Evolutionary conservation across 1,140 invertebrate genomes (phyloP).

Genomic region (Panulirus ornatus): DNA sequence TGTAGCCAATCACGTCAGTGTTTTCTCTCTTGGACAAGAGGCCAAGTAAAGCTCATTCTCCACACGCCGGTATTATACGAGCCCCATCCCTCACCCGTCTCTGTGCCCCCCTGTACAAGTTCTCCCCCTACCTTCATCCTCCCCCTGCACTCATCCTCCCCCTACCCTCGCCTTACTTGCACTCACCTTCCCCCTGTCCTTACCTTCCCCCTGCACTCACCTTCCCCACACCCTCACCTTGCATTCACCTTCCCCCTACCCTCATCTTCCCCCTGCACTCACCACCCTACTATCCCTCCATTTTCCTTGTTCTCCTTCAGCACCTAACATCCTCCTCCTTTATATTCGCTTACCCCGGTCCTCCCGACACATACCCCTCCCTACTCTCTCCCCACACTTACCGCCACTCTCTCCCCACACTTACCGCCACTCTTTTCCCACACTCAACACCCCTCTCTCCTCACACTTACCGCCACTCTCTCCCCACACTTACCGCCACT

Average conservation of each 20-base stretch:
- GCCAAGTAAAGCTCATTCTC: conserved; percentile 53
- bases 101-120: background rate
- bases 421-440: background rate
- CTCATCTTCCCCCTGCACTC: too few species aligned
- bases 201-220: background rate
- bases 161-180: too few species aligned
- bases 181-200: background rate
- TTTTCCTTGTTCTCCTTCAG: conserved; percentile 18
- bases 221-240: background rate
- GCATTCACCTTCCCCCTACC: too few species aligned
- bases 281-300: too few species aligned
- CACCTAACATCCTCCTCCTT: too few species aligned
- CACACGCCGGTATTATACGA: conserved; percentile 41
- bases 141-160: background rate
- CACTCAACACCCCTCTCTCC: background rate
- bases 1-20: conserved; percentile 56
- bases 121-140: background rate
- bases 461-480: background rate
- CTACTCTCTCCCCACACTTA: background rate
- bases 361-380: too few species aligned
- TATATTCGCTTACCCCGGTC: too few species aligned
- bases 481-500: too few species aligned
- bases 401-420: background rate
- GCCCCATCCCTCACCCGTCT: background rate
- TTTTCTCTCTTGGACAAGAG: conserved; percentile 25